These are phyloP conservation scores for Aphelenchoides avenae DNA, from an alignment of 1,140 invertebrate genomes.

Conservation along the genomic window DNA sequence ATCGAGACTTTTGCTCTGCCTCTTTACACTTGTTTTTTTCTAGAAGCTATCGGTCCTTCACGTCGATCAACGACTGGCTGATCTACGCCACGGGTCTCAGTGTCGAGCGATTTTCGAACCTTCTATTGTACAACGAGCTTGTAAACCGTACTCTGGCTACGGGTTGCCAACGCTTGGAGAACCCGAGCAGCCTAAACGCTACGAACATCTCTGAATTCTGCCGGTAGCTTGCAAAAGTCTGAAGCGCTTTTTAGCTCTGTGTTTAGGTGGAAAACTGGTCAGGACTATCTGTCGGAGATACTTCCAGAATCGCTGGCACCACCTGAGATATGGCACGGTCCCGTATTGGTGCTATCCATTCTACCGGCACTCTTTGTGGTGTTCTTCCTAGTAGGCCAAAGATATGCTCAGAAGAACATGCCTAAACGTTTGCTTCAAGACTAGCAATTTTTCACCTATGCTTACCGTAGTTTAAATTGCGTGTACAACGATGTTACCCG, in stretches of 20 bases:
- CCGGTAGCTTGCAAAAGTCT: too few species aligned
- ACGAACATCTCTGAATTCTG: too few species aligned
- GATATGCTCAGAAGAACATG: too few species aligned
- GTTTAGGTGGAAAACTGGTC: constrained; percentile 11
- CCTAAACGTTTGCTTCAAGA: too few species aligned
- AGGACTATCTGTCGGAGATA: constrained; percentile 12
- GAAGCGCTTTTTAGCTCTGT: too few species aligned
- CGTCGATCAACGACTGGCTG: constrained; percentile 13
- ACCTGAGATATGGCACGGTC: constrained; percentile 13
- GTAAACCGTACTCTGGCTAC: constrained; percentile 3
- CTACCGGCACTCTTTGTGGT: too few species aligned
- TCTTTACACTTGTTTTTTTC: constrained; percentile 1
- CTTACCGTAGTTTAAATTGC: too few species aligned
- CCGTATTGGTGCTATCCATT: too few species aligned
- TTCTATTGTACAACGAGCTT: constrained; percentile 12
- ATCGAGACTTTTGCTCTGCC: too few species aligned
- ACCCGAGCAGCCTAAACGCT: constrained; percentile 3
- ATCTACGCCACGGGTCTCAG: constrained; percentile 7
- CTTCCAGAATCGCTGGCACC: constrained; percentile 7
- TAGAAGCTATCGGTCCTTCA: constrained; percentile 22
- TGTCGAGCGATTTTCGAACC: constrained; percentile 13
- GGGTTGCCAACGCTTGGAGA: constrained; percentile 13
- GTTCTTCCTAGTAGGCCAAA: too few species aligned
- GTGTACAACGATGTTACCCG: too few species aligned
- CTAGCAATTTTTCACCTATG: too few species aligned